Percentiles rank a stretch among this genome's conserved stretches.
Conservation (phyloP, 2,797 vertebrate species). For the Eupleurogrammus muticus region DNA sequence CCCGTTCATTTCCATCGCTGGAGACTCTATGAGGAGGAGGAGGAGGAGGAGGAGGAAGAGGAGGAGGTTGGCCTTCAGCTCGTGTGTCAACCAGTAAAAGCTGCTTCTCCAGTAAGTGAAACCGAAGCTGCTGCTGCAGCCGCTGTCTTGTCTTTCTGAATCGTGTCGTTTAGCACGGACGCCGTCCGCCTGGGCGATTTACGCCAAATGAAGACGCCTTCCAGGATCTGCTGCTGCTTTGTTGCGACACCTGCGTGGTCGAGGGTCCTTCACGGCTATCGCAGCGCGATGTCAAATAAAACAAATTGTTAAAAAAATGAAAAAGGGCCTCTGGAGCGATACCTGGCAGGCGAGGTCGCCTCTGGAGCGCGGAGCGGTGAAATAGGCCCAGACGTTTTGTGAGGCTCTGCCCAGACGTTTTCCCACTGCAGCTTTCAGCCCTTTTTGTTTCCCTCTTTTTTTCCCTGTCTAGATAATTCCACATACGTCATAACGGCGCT, state of each 20-base stretch:
- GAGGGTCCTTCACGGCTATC: not conserved
- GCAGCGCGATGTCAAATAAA: conserved; percentile 24
- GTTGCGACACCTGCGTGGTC: not conserved
- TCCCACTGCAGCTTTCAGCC: conserved; percentile 52
- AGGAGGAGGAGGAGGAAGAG: not conserved
- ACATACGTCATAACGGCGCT: conserved; percentile 10
- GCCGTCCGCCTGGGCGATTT: conserved; percentile 37
- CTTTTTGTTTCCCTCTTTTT: conserved; percentile 16
- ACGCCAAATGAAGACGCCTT: conserved; percentile 47
- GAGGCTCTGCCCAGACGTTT: conserved; percentile 32
- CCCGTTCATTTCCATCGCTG: conserved; percentile 49
- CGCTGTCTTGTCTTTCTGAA: too few species aligned
- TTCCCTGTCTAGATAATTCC: conserved; percentile 12
- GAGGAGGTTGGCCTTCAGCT: conserved; percentile 34
- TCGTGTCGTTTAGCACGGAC: conserved; percentile 17
- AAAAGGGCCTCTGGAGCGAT: conserved; percentile 47
- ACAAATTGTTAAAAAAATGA: too few species aligned
- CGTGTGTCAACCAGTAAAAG: conserved; percentile 29
- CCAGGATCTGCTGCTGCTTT: conserved; percentile 38
- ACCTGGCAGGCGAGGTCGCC: conserved; percentile 53
- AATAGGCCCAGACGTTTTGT: conserved; percentile 57
- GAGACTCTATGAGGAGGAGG: conserved; percentile 2
- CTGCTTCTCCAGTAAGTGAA: conserved; percentile 37
- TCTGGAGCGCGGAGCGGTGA: too few species aligned
- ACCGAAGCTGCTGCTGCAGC: too few species aligned